Conservation (phyloP, 2,113 vertebrate genomes). For the Lamprologus sp. region DNA sequence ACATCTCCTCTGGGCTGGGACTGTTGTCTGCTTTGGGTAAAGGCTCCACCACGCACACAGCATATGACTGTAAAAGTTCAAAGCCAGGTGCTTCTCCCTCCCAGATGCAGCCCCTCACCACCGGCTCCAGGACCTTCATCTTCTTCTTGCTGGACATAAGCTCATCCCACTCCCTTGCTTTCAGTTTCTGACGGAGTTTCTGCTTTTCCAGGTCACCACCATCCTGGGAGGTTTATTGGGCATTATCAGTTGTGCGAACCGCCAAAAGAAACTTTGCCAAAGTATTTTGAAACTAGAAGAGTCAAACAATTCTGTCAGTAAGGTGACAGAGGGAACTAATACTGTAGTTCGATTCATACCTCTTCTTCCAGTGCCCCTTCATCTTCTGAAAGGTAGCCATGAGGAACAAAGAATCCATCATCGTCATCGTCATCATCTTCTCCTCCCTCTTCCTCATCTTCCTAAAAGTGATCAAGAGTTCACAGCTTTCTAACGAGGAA, state of each 20-base stretch:
- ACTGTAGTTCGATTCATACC: slow-evolving; percentile 28
- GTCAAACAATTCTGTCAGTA: not conserved
- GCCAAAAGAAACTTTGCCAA: not conserved
- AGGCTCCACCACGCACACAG: slow-evolving; percentile 72
- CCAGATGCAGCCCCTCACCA: slow-evolving; percentile 86
- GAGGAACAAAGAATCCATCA: slow-evolving; percentile 96
- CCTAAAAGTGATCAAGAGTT: not conserved
- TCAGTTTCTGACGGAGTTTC: slow-evolving; percentile 87
- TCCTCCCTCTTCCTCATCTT: slow-evolving; percentile 91
- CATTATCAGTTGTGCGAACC: not conserved
- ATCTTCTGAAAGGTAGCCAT: slow-evolving; percentile 95
- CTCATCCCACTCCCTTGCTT: slow-evolving; percentile 95
- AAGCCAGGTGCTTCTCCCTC: slow-evolving; percentile 28
- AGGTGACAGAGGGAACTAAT: not conserved
- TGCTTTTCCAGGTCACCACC: slow-evolving; percentile 85
- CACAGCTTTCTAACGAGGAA: not conserved
- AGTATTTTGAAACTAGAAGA: not conserved
- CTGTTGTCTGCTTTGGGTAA: slow-evolving; percentile 69
- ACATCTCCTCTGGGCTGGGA: slow-evolving; percentile 65
- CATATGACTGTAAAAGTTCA: slow-evolving; percentile 76
- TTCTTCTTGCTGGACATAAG: slow-evolving; percentile 87
- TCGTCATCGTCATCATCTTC: slow-evolving; percentile 89
- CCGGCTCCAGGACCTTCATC: slow-evolving; percentile 80
- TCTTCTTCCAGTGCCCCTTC: slow-evolving; percentile 87
- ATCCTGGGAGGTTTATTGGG: slow-evolving; percentile 63